Conservation (phyloP, 2,888 invertebrate species). For the Dinocampus coccinellae region DNA sequence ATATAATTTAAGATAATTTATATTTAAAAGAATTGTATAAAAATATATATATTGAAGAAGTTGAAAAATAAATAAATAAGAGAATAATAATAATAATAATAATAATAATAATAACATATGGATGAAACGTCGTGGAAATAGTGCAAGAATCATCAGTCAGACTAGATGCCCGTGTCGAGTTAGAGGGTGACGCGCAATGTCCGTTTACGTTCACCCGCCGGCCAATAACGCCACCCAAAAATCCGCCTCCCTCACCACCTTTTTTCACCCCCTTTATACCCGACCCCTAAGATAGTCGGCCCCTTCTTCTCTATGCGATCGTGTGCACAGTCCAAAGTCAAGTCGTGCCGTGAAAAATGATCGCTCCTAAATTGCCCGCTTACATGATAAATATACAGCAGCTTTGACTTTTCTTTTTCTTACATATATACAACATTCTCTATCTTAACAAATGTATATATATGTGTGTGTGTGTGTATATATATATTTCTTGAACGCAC, state of each 20-base stretch:
- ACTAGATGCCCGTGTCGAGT: conserved; percentile 40
- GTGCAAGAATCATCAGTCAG: conserved; percentile 64
- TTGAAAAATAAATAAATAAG: conserved; percentile 39
- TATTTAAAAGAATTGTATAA: too few species aligned
- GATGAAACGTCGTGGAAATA: conserved; percentile 43
- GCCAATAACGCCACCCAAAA: conserved; percentile 63
- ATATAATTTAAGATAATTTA: too few species aligned
- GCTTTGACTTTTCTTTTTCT: conserved; percentile 30
- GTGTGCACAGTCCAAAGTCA: conserved; percentile 57
- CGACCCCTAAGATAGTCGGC: conserved; percentile 15
- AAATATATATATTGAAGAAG: conserved; percentile 54
- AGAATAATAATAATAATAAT: conserved; percentile 7
- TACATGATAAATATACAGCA: conserved; percentile 68
- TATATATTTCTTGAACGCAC: not conserved
- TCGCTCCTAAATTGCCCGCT: conserved; percentile 68
- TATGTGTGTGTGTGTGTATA: not conserved
- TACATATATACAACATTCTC: not conserved
- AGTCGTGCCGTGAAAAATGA: conserved; percentile 67
- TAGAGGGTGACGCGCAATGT: conserved; percentile 60
- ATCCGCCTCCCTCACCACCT: conserved; percentile 18
- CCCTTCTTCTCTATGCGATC: conserved; percentile 47
- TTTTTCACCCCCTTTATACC: conserved; percentile 33
- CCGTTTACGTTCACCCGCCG: conserved; percentile 65
- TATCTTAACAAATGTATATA: not conserved
- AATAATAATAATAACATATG: too few species aligned